Conservation (phyloP, 2,797 vertebrate genomes). For the Neolamprologus multifasciatus region DNA sequence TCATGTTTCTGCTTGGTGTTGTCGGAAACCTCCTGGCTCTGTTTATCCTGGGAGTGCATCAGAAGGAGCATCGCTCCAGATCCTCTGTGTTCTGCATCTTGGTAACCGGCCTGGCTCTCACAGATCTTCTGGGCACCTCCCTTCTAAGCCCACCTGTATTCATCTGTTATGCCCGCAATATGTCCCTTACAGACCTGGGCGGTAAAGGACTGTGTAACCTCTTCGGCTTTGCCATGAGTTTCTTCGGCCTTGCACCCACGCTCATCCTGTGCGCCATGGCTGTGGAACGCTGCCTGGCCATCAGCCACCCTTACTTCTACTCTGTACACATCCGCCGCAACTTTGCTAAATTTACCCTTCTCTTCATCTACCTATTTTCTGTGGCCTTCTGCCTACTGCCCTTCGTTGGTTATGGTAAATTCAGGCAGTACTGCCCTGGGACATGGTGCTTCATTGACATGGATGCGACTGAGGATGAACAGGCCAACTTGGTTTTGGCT, state of each 20-base stretch:
- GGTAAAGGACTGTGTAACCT: constrained; percentile 68
- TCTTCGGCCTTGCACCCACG: constrained; percentile 85
- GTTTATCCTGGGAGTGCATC: constrained; percentile 81
- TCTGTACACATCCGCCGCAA: constrained; percentile 73
- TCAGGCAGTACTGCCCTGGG: constrained; percentile 86
- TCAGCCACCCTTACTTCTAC: constrained; percentile 88
- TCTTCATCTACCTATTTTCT: constrained; percentile 77
- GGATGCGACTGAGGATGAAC: constrained; percentile 58
- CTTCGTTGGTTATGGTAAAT: constrained; percentile 74
- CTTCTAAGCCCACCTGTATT: constrained; percentile 86
- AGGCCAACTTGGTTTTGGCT: constrained; percentile 58
- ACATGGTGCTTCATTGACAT: constrained; percentile 92
- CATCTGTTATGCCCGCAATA: constrained; percentile 76
- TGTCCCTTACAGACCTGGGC: constrained; percentile 70
- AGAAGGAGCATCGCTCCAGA: constrained; percentile 71
- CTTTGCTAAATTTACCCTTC: constrained; percentile 75
- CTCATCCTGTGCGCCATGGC: constrained; percentile 88
- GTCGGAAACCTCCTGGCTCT: constrained; percentile 84
- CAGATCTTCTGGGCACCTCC: constrained; percentile 87
- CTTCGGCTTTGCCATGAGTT: constrained; percentile 86
- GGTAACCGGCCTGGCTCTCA: constrained; percentile 85
- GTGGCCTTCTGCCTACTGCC: constrained; percentile 81
- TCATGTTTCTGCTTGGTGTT: constrained; percentile 84
- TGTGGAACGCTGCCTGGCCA: constrained; percentile 86
- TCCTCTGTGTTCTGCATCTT: constrained; percentile 85